phyloP scores from a whole-genome alignment of 2,888 invertebrate species.

The Oxyscelio sp. region DNA sequence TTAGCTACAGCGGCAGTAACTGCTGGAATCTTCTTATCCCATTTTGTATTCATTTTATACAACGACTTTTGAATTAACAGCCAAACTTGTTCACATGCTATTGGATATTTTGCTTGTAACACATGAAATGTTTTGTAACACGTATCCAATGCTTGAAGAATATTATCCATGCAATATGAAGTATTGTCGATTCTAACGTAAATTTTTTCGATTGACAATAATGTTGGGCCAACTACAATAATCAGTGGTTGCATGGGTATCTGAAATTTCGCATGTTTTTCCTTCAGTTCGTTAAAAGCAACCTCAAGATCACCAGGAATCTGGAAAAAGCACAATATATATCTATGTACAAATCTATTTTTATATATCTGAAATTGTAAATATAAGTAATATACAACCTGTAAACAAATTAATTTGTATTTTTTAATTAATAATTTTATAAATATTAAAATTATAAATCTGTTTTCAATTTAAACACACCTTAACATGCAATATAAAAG shows the following conservation, averaged over 20 bases:
- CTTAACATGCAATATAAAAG: slow-evolving; percentile 6
- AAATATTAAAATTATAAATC: not conserved
- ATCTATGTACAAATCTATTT: no score
- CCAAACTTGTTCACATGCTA: slow-evolving; percentile 35
- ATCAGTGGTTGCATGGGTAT: slow-evolving; percentile 16
- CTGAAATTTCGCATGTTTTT: not conserved
- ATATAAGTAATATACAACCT: no score
- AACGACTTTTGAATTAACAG: slow-evolving; percentile 15
- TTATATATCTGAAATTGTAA: no score
- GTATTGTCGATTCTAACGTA: slow-evolving; percentile 41
- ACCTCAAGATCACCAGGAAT: not conserved
- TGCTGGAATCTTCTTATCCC: slow-evolving; percentile 22
- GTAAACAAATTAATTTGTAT: no score
- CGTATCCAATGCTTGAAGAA: slow-evolving; percentile 69
- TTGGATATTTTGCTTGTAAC: slow-evolving; percentile 46
- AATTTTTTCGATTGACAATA: slow-evolving; percentile 20
- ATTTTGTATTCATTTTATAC: slow-evolving; percentile 36
- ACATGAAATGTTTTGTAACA: slow-evolving; percentile 75
- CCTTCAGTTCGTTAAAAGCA: not conserved
- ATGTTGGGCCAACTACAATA: slow-evolving; percentile 10
- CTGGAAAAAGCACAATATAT: no score
- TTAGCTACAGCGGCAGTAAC: slow-evolving; percentile 2
- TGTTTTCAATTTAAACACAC: not conserved
- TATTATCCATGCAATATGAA: slow-evolving; percentile 17
- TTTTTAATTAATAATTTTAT: not conserved